A percentile compares a stretch with the other conserved stretches of the same genome.
Evolutionary conservation across 35 echinoderm and acorn worm genomes (phyloP).

Genomic region (Chiridota heheva): DNA sequence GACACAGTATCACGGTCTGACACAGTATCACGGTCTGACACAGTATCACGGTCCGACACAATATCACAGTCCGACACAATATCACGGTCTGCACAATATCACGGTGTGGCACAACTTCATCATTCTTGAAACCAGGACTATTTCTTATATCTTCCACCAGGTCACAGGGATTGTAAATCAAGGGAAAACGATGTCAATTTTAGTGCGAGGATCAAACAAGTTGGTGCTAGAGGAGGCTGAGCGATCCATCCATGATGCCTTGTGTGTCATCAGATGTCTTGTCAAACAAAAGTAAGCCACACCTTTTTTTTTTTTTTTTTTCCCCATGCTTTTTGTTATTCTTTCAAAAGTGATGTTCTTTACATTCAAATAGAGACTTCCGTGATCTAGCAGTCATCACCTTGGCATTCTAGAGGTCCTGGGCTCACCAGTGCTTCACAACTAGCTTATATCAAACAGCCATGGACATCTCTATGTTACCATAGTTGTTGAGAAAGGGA

Average conservation of each 20-base stretch:
- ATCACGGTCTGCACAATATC: too few relatives aligned
- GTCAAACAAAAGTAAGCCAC: constrained; percentile 75
- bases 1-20: too few relatives aligned
- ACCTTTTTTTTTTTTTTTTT: neutral
- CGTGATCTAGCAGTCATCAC: neutral
- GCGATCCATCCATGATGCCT: constrained; percentile 91
- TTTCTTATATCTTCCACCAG: constrained; percentile 39
- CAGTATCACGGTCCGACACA: too few relatives aligned
- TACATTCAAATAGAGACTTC: neutral
- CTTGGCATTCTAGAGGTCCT: too few relatives aligned
- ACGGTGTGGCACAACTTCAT: too few relatives aligned
- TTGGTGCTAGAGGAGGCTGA: constrained; percentile 92
- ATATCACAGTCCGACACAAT: too few relatives aligned
- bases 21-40: too few relatives aligned
- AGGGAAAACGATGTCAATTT: constrained; percentile 81
- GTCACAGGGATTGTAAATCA: constrained; percentile 79
- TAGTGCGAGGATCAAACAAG: constrained; percentile 92
- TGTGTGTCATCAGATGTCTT: constrained; percentile 98
- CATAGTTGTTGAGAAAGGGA: too few relatives aligned
- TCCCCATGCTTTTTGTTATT: neutral
- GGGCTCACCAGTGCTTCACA: too few relatives aligned
- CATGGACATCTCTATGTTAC: too few relatives aligned
- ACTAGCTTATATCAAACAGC: too few relatives aligned
- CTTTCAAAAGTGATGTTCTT: neutral
- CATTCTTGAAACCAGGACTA: neutral